These are phyloP conservation scores for Parazoanthus atlanticus DNA, from an alignment of 92 coral and sea anemone genomes.

Conservation along the genomic window DNA sequence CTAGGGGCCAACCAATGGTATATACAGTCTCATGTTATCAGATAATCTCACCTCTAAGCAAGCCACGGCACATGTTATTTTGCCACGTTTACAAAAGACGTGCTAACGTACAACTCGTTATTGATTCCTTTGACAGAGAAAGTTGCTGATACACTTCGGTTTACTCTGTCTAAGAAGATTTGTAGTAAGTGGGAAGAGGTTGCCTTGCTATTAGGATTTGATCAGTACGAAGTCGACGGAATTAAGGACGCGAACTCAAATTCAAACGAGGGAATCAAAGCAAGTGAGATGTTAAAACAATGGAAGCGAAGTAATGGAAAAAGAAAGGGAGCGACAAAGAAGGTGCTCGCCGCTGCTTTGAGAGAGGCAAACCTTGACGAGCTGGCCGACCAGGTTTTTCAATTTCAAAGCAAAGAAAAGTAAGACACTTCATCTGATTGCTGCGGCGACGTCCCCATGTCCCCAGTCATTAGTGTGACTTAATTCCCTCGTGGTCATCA, in stretches of 20 bases:
- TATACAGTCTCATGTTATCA: too few species aligned
- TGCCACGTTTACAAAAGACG: too few species aligned
- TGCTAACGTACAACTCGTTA: neutral
- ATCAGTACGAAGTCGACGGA: neutral
- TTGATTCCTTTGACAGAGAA: neutral
- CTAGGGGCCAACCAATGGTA: too few species aligned
- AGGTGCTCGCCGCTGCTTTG: neutral
- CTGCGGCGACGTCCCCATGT: too few species aligned
- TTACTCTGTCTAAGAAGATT: neutral
- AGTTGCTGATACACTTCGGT: neutral
- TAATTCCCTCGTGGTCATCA: too few species aligned
- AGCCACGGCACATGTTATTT: too few species aligned
- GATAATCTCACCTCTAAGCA: too few species aligned
- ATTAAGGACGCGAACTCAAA: neutral
- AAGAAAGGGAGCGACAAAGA: neutral
- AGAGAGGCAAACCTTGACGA: neutral
- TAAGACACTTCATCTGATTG: too few species aligned
- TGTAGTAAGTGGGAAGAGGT: neutral
- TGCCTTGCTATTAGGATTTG: neutral
- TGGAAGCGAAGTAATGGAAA: neutral
- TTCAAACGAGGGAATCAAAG: neutral
- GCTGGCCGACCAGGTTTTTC: neutral
- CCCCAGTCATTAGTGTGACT: too few species aligned
- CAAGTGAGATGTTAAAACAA: neutral
- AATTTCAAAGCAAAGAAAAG: neutral